Base-by-base conservation (phyloP, 1,140 invertebrate genomes). In the Heliothis subflexa region DNA sequence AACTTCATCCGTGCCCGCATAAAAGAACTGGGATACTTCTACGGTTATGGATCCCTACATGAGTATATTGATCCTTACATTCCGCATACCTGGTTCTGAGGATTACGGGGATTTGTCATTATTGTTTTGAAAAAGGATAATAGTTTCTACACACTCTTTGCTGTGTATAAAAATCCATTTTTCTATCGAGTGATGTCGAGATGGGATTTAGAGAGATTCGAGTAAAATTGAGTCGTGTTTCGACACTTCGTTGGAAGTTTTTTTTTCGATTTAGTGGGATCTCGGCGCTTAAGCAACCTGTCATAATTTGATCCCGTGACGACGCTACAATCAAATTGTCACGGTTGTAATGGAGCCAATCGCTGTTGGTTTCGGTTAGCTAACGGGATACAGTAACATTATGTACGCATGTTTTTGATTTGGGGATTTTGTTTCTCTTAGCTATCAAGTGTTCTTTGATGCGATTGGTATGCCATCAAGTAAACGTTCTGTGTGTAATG, bases 231-330 rank as follows among this genome's bases (percentile, higher is more conserved):
- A 3, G 9, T 13, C 55, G 11, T 62, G n/a, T 14, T 25, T 28
- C 18, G 57, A 28, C 14, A 40, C 33, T 47, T 47, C 10, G 1
- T 33, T 33, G 33, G 33, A n/a, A 62, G n/a, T 45, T 11, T 64
- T 47, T n/a, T 47, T 47, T 11, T 47, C 33, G 40, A 40, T 47
- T 16, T 64, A 18, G 33, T 64, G 40, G 33, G 61, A 45, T 57
- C 21, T 57, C 55, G 3, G 7, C 3, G 1, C 33, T 33, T 33
- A 57, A 57, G 21, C 18, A 57, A 57, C 55, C 55, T 64, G 61
- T 47, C 61, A 47, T 47, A 64, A 64, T 64, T 64, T n/a, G 61
- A 64, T 64, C 61, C 61, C 40, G 45, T 47, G 28, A 64, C 61
- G 61, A 16, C 47, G n/a, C 28, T 64, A 33, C 40, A 64, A 64